Conservation (phyloP, 2,797 vertebrate genomes). For the Nothura maculosa region DNA sequence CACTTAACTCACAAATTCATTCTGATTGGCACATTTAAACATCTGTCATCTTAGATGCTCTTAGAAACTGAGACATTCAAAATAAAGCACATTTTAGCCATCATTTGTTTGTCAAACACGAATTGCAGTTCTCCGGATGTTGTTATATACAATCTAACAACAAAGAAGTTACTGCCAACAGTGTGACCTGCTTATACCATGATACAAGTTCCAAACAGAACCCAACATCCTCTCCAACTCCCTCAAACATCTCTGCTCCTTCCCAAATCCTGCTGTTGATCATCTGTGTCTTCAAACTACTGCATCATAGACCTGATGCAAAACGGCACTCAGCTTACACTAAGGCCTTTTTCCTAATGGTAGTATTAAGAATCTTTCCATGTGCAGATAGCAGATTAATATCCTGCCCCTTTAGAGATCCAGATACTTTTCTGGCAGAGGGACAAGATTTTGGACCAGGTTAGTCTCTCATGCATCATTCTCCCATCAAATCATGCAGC, state of each 20-base stretch:
- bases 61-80: neutral
- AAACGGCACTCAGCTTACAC: neutral
- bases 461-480: neutral
- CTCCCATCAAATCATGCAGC: neutral
- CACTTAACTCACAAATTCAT: neutral
- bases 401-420: neutral
- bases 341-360: neutral
- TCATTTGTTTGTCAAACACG: neutral
- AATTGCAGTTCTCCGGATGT: neutral
- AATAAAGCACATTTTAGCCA: neutral
- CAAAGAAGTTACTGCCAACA: neutral
- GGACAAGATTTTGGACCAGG: neutral
- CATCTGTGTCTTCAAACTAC: neutral
- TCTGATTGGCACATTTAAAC: neutral
- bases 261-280: neutral
- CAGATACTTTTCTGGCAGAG: neutral
- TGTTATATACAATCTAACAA: fast-evolving
- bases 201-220: neutral
- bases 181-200: neutral
- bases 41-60: neutral
- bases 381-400: neutral
- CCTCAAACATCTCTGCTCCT: neutral
- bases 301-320: neutral
- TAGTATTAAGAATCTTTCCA: neutral
- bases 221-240: neutral